Percentiles rank a stretch among this genome's conserved stretches.
phyloP scores from a whole-genome alignment of 1,140 invertebrate species.

The Bombus sibiricus region DNA sequence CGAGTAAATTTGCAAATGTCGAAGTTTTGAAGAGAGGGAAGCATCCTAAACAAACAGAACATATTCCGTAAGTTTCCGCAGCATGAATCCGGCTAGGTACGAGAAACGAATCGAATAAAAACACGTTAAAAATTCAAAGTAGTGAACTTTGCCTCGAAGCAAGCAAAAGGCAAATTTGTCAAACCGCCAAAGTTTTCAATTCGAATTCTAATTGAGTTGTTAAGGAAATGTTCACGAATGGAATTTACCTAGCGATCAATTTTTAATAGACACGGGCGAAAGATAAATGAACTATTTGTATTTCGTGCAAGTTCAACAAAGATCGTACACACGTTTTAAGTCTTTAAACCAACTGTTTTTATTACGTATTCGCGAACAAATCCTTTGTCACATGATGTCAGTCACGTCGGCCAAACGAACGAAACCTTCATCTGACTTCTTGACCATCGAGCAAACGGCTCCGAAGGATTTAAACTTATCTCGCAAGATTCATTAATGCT shows the following conservation, averaged over 20 bases:
- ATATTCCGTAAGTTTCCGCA: background rate
- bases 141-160: background rate
- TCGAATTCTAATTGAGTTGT: background rate
- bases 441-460: background rate
- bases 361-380: background rate
- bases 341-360: no score
- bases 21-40: background rate
- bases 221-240: background rate
- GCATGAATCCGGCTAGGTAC: background rate
- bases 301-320: conserved; percentile 1
- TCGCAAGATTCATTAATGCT: background rate
- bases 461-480: background rate
- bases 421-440: background rate
- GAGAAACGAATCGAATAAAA: conserved; percentile 1
- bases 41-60: background rate
- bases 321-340: background rate
- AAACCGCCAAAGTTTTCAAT: background rate
- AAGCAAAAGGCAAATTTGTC: background rate
- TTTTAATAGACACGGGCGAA: background rate
- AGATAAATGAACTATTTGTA: conserved; percentile 14
- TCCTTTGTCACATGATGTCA: background rate
- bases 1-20: background rate
- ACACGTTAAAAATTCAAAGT: background rate
- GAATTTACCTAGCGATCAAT: background rate
- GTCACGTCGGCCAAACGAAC: background rate